Evolutionary conservation across 2,113 vertebrate genomes (phyloP), one percentile per base, ranked within the genome.

Genomic region (Zosterops lateralis): DNA sequence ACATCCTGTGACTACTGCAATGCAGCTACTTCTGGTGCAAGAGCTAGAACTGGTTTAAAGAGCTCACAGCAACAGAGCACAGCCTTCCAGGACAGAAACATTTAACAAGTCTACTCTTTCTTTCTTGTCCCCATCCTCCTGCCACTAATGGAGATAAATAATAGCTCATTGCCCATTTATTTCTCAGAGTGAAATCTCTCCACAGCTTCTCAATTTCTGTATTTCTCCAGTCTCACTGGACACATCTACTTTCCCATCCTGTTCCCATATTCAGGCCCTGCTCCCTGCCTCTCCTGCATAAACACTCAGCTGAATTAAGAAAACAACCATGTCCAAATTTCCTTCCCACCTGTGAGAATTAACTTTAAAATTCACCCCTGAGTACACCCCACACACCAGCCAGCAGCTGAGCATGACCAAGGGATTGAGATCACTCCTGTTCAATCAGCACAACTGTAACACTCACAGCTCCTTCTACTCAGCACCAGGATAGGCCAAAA

Each of bases 21-120:
- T 96, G 96, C 96, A 97, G 93, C 28, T 67, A 21, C 83, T 91
- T 42, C 58, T 96, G 81, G 94, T 95, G 90, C 92, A 81, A 96
- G 84, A 88, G 42, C 66, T 66, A 51, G 44, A 94, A 83, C 38
- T 47, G 82, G 76, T 91, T 89, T 88, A 66, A 92, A 79, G 68
- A 95, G 74, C 85, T 91, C 71, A 53, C 36, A 88, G 75, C 90
- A 95, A 31, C 47, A 38, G 26, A 85, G 57, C 44, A 72, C 72
- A 79, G n/a, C 11, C 53, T 12, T 3, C 76, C 91, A 80, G 65
- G 76, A 40, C 70, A 89, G 38, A 80, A n/a, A 54, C 32, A 65
- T 48, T 73, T 31, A n/a, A 61, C 61, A 54, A 87, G 6, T 28
- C 21, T 34, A 7, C 9, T 65, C 73, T 44, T 80, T 9, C 71